A percentile compares a stretch with the other conserved stretches of the same genome.
Evolutionary conservation across 1,140 invertebrate genomes (phyloP).

Genomic region (Lepidurus apus): DNA sequence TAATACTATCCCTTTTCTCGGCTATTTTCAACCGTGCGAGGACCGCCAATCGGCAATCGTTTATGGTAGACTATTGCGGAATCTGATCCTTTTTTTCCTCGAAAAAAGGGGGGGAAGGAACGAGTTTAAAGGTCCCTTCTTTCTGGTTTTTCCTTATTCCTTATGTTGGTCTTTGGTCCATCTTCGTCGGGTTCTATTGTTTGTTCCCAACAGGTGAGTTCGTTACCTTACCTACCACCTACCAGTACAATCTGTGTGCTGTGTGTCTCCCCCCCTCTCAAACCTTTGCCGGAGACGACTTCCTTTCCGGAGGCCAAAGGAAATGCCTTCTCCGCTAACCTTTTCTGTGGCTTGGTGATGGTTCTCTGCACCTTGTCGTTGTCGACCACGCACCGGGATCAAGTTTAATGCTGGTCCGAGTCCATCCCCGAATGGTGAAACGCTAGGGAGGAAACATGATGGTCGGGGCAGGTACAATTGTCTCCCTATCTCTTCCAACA

Average conservation of each 20-base stretch:
- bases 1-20: background rate
- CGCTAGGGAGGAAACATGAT: background rate
- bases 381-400: slow-evolving; percentile 1
- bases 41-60: background rate
- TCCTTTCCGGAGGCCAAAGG: slow-evolving; percentile 20
- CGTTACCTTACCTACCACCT: slow-evolving; percentile 17
- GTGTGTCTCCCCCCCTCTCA: background rate
- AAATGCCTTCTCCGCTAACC: slow-evolving; percentile 18
- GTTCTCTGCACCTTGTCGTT: slow-evolving; percentile 21
- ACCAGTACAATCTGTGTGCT: background rate
- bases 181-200: background rate
- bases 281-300: slow-evolving; percentile 14
- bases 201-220: slow-evolving; percentile 19
- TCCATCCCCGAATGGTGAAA: background rate
- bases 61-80: background rate
- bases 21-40: background rate
- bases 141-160: background rate
- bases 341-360: background rate
- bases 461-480: background rate
- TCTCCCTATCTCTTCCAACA: background rate
- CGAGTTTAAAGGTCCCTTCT: background rate
- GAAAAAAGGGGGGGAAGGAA: background rate
- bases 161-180: background rate
- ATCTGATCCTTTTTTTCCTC: background rate
- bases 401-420: slow-evolving; percentile 3